These are phyloP conservation scores for Thomomys bottae DNA, from an alignment of 2,113 vertebrate species.

Conservation along the genomic window DNA sequence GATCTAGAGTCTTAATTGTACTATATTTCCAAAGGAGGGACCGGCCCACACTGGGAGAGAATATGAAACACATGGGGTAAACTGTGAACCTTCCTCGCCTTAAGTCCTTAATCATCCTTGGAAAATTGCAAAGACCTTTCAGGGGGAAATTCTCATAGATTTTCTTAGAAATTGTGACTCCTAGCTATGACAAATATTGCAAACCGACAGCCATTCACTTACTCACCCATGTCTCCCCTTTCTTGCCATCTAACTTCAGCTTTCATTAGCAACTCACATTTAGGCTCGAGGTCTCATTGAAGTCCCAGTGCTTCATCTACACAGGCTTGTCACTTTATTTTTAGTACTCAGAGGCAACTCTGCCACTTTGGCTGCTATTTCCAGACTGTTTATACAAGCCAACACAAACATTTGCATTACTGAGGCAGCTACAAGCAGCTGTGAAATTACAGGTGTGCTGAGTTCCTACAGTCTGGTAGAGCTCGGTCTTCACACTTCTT, in stretches of 20 bases:
- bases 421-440: neutral
- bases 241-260: neutral
- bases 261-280: constrained; percentile 25
- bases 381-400: neutral
- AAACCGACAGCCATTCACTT: neutral
- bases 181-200: neutral
- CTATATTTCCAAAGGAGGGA: neutral
- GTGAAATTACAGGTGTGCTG: constrained; percentile 53
- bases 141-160: neutral
- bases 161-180: constrained; percentile 31
- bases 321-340: constrained; percentile 47
- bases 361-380: constrained; percentile 47
- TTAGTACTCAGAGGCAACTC: constrained; percentile 28
- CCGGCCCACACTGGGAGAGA: neutral
- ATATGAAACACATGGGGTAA: neutral
- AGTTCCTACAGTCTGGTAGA: neutral
- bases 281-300: constrained; percentile 44
- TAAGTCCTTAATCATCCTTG: constrained; percentile 7
- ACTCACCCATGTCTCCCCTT: neutral
- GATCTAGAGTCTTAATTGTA: neutral
- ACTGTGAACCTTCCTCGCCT: neutral
- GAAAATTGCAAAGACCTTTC: neutral
- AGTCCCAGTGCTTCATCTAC: constrained; percentile 52
- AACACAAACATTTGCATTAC: neutral
- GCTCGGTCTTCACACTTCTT: neutral